Evolutionary conservation across 2,797 vertebrate species (phyloP).

Genomic region (Okamejei kenojei): DNA sequence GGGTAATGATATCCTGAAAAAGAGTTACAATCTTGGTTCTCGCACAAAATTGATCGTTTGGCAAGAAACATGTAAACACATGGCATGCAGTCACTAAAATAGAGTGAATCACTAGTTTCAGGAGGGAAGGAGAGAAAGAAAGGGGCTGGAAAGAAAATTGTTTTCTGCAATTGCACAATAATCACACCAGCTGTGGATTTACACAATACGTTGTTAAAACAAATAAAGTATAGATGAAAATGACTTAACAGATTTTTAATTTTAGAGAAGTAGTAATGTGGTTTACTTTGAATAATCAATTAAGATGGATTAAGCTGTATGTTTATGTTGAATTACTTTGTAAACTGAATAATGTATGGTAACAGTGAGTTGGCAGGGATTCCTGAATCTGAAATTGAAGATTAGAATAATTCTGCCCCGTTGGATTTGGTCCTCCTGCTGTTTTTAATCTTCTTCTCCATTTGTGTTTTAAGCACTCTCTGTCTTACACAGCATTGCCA

Average conservation of each 20-base stretch:
- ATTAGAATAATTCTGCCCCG: slow-evolving; percentile 69
- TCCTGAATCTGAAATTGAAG: slow-evolving; percentile 57
- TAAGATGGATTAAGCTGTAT: slow-evolving; percentile 51
- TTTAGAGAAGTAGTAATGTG: background rate
- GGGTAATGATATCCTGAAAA: background rate
- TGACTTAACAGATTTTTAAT: background rate
- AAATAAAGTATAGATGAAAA: background rate
- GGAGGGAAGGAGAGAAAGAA: background rate
- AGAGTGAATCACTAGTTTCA: background rate
- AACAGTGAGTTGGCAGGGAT: slow-evolving; percentile 62
- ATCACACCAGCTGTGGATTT: background rate
- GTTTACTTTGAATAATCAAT: slow-evolving; percentile 49
- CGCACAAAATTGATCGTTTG: background rate
- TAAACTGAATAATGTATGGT: slow-evolving; percentile 57
- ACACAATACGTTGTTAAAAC: background rate
- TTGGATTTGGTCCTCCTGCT: slow-evolving; percentile 64
- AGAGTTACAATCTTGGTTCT: background rate
- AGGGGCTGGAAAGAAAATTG: background rate
- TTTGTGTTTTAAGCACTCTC: slow-evolving; percentile 58
- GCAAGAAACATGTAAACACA: background rate
- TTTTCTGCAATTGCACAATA: background rate
- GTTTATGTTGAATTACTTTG: slow-evolving; percentile 48
- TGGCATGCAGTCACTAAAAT: background rate
- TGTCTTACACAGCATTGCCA: slow-evolving; percentile 53
- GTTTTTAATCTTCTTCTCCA: slow-evolving; percentile 67